These are phyloP conservation scores for Periphyllus acericola DNA, from an alignment of 2,888 invertebrate genomes.

Conservation along the genomic window DNA sequence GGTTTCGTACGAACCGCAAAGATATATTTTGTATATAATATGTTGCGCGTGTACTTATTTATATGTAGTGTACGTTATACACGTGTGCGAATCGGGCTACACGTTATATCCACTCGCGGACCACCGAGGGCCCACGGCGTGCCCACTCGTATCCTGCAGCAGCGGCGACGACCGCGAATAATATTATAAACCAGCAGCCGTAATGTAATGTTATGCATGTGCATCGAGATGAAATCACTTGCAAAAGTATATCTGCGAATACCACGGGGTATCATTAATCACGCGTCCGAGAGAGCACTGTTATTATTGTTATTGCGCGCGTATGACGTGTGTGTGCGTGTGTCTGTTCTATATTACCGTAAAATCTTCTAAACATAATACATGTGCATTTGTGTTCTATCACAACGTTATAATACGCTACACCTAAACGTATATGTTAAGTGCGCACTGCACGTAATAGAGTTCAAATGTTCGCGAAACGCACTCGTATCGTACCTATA, in stretches of 20 bases:
- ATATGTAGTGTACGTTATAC: too few relatives aligned
- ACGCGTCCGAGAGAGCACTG: constrained; percentile 24
- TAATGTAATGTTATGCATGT: too few relatives aligned
- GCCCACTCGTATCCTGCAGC: too few relatives aligned
- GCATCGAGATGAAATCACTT: too few relatives aligned
- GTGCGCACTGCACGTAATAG: background rate
- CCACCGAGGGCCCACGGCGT: too few relatives aligned
- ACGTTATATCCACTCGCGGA: background rate
- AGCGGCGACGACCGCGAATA: background rate
- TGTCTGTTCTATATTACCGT: too few relatives aligned
- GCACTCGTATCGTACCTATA: too few relatives aligned
- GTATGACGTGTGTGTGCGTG: too few relatives aligned
- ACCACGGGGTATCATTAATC: constrained; percentile 21
- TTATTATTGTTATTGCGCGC: background rate
- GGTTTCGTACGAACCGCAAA: background rate
- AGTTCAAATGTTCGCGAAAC: background rate
- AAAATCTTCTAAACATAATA: background rate
- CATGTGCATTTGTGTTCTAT: too few relatives aligned
- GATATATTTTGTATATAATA: background rate
- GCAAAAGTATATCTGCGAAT: too few relatives aligned
- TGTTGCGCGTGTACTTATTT: background rate
- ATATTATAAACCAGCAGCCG: background rate
- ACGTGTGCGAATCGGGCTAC: background rate
- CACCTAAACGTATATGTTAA: too few relatives aligned
- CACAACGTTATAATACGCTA: background rate